These are phyloP conservation scores for Buceros bicornis DNA, from an alignment of 2,797 vertebrate genomes.

Conservation along the genomic window DNA sequence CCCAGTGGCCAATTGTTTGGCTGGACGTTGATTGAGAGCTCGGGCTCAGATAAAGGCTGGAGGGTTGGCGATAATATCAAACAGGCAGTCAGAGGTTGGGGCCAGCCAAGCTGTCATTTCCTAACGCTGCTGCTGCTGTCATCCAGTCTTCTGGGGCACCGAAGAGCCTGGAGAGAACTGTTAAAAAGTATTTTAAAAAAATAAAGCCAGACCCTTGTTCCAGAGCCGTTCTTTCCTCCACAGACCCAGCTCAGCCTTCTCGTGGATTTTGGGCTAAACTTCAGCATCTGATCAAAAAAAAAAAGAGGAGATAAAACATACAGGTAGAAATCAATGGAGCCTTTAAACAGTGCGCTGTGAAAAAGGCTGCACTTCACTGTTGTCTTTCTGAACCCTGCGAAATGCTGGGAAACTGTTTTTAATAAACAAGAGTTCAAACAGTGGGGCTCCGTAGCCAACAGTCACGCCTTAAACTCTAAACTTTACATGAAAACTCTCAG, in stretches of 20 bases:
- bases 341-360: constrained; percentile 69
- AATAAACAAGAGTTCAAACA: constrained; percentile 86
- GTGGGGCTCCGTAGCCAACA: constrained; percentile 79
- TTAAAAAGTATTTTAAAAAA: background rate
- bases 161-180: background rate
- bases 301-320: constrained; percentile 23
- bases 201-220: background rate
- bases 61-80: background rate
- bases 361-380: constrained; percentile 70
- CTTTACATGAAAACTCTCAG: constrained; percentile 86
- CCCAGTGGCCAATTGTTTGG: background rate
- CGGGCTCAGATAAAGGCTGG: constrained; percentile 1
- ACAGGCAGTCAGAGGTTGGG: background rate
- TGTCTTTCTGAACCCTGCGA: constrained; percentile 79
- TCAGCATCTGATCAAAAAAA: constrained; percentile 46
- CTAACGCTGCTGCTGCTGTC: constrained; percentile 11
- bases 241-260: background rate
- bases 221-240: background rate
- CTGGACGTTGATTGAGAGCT: constrained; percentile 16
- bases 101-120: constrained; percentile 54
- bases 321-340: constrained; percentile 76
- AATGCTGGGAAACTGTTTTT: constrained; percentile 84
- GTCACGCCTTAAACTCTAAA: constrained; percentile 86
- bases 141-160: constrained; percentile 3
- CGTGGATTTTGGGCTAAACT: constrained; percentile 54